Evolutionary conservation across 2,113 vertebrate genomes (phyloP).

Genomic region (Nibea coibor): DNA sequence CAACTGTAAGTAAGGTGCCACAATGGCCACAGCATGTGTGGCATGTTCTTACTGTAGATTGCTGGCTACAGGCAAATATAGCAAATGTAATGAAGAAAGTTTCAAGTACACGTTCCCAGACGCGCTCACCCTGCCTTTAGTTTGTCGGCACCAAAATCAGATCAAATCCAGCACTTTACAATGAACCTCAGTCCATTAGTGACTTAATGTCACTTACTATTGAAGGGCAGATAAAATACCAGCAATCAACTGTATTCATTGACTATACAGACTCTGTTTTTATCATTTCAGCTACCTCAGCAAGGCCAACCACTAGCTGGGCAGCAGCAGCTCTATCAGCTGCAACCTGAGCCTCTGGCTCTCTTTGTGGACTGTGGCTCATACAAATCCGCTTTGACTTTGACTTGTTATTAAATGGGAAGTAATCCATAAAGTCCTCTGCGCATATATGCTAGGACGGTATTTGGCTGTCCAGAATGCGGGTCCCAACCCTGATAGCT

Average conservation of each 20-base stretch:
- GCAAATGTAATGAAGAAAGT: neutral
- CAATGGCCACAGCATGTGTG: neutral
- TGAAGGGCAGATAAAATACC: neutral
- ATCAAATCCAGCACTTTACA: neutral
- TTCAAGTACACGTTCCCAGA: neutral
- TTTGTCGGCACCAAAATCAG: neutral
- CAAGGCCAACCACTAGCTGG: constrained; percentile 21
- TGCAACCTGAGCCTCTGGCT: constrained; percentile 32
- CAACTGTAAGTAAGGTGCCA: neutral
- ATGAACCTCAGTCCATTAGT: neutral
- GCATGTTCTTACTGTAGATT: neutral
- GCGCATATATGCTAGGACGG: neutral
- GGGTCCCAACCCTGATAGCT: neutral
- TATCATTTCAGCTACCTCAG: constrained; percentile 26
- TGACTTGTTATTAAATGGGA: constrained; percentile 61
- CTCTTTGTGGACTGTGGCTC: constrained; percentile 41
- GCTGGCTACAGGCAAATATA: neutral
- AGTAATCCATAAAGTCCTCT: constrained; percentile 61
- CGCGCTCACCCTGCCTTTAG: neutral
- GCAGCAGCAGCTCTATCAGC: constrained; percentile 39
- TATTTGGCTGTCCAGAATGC: constrained; percentile 16
- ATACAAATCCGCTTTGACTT: constrained; percentile 63
- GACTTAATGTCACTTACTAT: neutral
- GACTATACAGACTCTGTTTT: neutral
- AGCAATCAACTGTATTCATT: neutral